Base-by-base conservation (phyloP, 2,797 vertebrate species). In the Botia almorhae region DNA sequence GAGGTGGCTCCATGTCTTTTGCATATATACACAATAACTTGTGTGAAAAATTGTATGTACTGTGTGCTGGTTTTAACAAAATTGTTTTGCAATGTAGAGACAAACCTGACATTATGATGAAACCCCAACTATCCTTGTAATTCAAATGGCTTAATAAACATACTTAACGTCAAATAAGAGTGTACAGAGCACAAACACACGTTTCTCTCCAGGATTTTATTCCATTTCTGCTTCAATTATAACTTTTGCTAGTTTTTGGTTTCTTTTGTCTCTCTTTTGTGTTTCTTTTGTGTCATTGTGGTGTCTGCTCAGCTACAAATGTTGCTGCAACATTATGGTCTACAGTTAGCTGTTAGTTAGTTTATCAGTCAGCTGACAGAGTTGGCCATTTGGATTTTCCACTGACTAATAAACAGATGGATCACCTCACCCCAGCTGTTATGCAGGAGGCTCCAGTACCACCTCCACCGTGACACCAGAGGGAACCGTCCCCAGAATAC, bases 251-350 rank as follows among this genome's bases (percentile, higher is more conserved):
- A 46, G 70, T 21, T 73, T 67, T 80, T 36, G 63, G 56, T 61
- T 48, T 74, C 23, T 16, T 55, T 21, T 53, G 2, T 33, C 6
- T 29, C 1, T 39, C 16, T 3, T 19, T 53, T 16, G 10, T 23
- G 6, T 1, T 70, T 19, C 23, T 36, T 67, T 17, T 17, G 5
- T 65, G 51, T 50, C 58, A 70, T 39, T 81, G 78, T 60, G 78
- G 84, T 78, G 70, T 79, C 23, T 67, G 16, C 13, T 64, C 29
- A 21, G 55, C 23, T 11, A 36, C 23, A 68, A 29, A 5, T 13
- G 0, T 13, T 19, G 2, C 69, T 78, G 81, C 8, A 58, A 21
- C 36, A n/a, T 68, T 6, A 11, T 13, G 16, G 4, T 77, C 13
- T 67, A 23, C 11, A 19, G 75, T 82, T 56, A 74, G 36, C 23